These are phyloP conservation scores for Drosophila infuscata DNA, from an alignment of 2,888 invertebrate species.

Conservation along the genomic window DNA sequence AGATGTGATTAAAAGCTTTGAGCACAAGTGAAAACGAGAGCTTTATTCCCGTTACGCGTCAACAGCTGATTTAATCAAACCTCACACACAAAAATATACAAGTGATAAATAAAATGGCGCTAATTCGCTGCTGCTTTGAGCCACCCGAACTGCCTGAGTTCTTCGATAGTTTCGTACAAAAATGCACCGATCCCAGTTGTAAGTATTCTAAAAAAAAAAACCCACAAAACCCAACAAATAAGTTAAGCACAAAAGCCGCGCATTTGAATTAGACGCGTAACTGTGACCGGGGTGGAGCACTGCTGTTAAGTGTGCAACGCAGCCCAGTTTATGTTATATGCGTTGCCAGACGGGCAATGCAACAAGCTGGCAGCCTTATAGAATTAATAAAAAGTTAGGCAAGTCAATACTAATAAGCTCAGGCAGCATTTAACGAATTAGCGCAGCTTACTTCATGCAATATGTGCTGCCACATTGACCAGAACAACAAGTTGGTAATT, in stretches of 20 bases:
- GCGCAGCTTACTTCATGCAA: background rate
- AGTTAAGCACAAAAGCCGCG: constrained; percentile 2
- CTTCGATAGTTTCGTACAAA: constrained; percentile 90
- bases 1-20: constrained; percentile 51
- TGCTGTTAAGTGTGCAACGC: constrained; percentile 7
- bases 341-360: constrained; percentile 25
- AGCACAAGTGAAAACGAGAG: constrained; percentile 36
- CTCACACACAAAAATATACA: background rate
- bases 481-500: constrained; percentile 19
- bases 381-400: background rate
- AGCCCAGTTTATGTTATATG: constrained; percentile 29
- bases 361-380: too few relatives aligned
- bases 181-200: constrained; percentile 93
- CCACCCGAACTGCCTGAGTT: constrained; percentile 90
- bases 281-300: constrained; percentile 13
- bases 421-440: background rate
- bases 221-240: constrained; percentile 1
- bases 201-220: constrained; percentile 86
- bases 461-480: constrained; percentile 12
- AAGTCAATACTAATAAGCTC: background rate
- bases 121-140: constrained; percentile 92
- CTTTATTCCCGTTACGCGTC: constrained; percentile 55
- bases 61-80: constrained; percentile 62
- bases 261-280: background rate
- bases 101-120: constrained; percentile 69